phyloP scores from a whole-genome alignment of 1,140 invertebrate genomes.

The Drosophila navojoa region DNA sequence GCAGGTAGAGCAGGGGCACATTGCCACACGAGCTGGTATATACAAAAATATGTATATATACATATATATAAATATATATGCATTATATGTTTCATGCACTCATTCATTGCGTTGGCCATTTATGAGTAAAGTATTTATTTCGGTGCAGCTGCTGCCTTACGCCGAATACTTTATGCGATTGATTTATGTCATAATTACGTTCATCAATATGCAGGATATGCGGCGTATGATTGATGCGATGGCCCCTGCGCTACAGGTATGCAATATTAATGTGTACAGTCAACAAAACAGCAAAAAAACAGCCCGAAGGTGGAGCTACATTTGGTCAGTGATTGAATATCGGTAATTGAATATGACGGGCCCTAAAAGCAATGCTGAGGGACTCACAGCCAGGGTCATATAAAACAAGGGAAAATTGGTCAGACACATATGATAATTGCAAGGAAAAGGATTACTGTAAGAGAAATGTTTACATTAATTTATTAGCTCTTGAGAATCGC shows the following conservation, averaged over 20 bases:
- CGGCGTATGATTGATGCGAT: slow-evolving; percentile 62
- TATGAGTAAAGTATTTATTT: slow-evolving; percentile 62
- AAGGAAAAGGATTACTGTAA: too few species aligned
- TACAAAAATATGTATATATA: neutral
- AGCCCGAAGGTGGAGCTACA: neutral
- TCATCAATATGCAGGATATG: slow-evolving; percentile 72
- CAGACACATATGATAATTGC: too few species aligned
- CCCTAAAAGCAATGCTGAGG: too few species aligned
- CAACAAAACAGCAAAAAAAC: slow-evolving; percentile 13
- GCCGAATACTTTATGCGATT: slow-evolving; percentile 10
- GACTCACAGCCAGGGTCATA: too few species aligned
- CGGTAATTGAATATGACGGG: too few species aligned
- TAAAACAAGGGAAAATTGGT: neutral
- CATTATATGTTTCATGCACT: neutral
- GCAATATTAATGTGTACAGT: slow-evolving; percentile 37
- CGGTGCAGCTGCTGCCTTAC: slow-evolving; percentile 17
- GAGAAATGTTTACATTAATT: too few species aligned
- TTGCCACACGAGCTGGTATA: neutral
- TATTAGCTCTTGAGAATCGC: neutral
- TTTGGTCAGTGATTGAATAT: neutral
- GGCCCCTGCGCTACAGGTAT: slow-evolving; percentile 23
- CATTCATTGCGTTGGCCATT: slow-evolving; percentile 18
- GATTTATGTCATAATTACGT: slow-evolving; percentile 63
- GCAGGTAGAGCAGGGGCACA: too few species aligned
- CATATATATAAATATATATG: neutral